Base-by-base conservation (phyloP, 2,113 vertebrate genomes). In the Etia nguti region DNA sequence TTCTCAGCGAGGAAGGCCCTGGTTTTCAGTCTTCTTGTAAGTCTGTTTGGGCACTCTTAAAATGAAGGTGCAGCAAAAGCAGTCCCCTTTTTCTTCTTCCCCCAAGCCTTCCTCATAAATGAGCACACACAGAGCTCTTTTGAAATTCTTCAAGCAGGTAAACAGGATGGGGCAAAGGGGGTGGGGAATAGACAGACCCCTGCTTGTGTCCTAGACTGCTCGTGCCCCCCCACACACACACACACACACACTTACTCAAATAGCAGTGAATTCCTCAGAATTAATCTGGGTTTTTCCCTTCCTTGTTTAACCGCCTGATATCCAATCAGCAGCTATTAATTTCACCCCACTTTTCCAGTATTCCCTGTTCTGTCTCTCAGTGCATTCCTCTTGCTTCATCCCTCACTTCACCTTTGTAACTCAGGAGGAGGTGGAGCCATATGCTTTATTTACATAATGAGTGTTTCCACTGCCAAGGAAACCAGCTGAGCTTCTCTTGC, bases 391-490 rank as follows among this genome's bases (percentile, higher is more conserved):
- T 43, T 38, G 16, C 70, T 57, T 16, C 79, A 48, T 12, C 26
- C 46, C 73, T 77, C 46, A 31, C 81, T 75, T 82, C 56, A 86
- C 87, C 90, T 91, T 80, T 83, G 55, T 41, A 34, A 16, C 62
- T 60, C 50, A 34, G 68, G 82, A 46, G 41, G 87, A 88, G 94
- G 94, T 48, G 94, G 92, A 92, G 92, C 86, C 80, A 88, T 24
- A 31, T 13, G 81, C 9, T 12, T 88, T 91, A 89, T 93, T 94
- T 93, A 92, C 88, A 90, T 85, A 77, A 77, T 73, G 86, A 89
- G 87, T 91, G 43, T 85, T 90, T 91, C 87, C 86, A 93, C 89
- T 92, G 73, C 90, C 93, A 93, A 92, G 94, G 95, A 92, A 95
- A 95, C 95, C 85, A 91, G 90, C 92, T 91, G 43, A 93, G 87